These are phyloP conservation scores for human DNA, from an alignment of 2,113 vertebrate genomes.

Conservation along the genomic window DNA sequence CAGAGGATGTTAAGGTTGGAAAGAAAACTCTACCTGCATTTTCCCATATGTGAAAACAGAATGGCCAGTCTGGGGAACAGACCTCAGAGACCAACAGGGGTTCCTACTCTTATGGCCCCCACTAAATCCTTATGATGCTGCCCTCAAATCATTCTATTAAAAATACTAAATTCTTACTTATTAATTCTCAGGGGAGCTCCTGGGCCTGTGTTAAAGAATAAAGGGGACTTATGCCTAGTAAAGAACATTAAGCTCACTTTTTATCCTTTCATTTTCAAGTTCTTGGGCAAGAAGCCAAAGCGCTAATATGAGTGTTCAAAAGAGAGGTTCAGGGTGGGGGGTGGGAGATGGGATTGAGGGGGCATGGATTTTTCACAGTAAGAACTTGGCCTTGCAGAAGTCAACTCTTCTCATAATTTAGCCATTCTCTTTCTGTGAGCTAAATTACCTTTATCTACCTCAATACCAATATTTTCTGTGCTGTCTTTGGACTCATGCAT, in stretches of 20 bases:
- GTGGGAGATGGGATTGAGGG: background rate
- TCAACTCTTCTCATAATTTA: background rate
- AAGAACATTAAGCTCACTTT: slow-evolving; percentile 36
- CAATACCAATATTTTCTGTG: background rate
- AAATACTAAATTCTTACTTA: slow-evolving; percentile 52
- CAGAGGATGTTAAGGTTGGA: slow-evolving; percentile 60
- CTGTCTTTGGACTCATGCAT: slow-evolving; percentile 26
- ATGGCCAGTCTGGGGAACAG: slow-evolving; percentile 7
- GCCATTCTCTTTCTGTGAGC: background rate
- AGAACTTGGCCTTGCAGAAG: background rate
- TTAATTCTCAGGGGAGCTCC: slow-evolving; percentile 55
- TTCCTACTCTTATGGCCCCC: background rate
- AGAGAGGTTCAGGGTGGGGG: background rate
- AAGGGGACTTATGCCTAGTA: background rate
- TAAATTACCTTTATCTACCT: background rate
- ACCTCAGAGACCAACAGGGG: slow-evolving; percentile 44
- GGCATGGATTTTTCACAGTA: background rate
- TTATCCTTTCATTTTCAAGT: slow-evolving; percentile 45
- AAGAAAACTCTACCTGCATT: slow-evolving; percentile 64
- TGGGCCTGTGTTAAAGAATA: slow-evolving; percentile 60
- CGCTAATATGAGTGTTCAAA: slow-evolving; percentile 49
- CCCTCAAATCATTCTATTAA: slow-evolving; percentile 58
- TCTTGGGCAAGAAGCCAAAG: slow-evolving; percentile 64
- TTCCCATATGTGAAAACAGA: slow-evolving; percentile 60
- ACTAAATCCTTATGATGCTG: slow-evolving; percentile 53